These are phyloP conservation scores for Athene cunicularia DNA, from an alignment of 2,113 vertebrate genomes.

Conservation along the genomic window DNA sequence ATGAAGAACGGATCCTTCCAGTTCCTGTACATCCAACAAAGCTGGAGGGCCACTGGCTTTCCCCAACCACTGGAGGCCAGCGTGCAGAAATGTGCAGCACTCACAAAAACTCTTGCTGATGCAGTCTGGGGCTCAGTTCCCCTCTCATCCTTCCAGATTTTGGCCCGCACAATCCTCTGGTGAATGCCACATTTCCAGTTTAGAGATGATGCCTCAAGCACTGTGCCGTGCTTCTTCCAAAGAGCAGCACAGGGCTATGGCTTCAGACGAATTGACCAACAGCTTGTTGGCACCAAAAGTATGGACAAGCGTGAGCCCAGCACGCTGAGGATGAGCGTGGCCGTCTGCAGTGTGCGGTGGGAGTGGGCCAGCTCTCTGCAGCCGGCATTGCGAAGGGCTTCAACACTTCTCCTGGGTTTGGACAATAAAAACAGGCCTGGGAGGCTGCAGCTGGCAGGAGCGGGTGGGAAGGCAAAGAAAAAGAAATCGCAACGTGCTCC, in stretches of 20 bases:
- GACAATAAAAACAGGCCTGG: too few species aligned
- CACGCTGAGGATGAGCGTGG: fast-evolving
- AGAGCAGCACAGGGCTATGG: neutral
- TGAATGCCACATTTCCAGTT: neutral
- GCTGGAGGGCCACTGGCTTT: neutral
- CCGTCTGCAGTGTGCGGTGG: fast-evolving
- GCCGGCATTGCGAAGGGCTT: neutral
- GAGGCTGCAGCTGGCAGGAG: neutral
- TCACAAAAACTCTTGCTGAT: neutral
- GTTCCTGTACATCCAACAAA: neutral
- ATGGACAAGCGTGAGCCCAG: neutral
- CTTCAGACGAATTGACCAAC: neutral
- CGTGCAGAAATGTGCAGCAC: neutral
- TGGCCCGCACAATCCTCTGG: neutral
- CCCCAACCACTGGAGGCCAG: neutral
- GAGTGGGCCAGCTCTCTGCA: neutral
- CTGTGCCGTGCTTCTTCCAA: neutral
- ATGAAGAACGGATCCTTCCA: neutral
- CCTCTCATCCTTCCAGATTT: neutral
- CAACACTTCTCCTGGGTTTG: neutral
- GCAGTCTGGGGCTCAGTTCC: neutral
- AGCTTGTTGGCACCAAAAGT: neutral
- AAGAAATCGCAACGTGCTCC: neutral
- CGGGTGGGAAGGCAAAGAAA: fast-evolving
- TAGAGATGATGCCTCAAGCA: neutral